Base-by-base conservation (phyloP, 2,888 invertebrate species). In the Cheilosia variabilis region DNA sequence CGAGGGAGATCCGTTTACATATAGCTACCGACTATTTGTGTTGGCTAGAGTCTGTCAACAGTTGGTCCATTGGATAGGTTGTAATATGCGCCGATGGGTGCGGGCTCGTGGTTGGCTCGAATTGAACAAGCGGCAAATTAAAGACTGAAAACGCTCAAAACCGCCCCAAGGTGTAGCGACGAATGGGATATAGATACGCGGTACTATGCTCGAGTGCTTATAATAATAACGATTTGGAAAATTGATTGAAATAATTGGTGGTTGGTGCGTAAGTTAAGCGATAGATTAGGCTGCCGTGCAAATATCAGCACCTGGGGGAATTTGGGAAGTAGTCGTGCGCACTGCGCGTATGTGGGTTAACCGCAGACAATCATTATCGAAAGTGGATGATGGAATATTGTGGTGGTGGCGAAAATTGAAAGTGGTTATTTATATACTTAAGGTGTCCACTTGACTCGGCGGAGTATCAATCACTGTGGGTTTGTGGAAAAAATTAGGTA, bases 231-330 rank as follows among this genome's bases (percentile, higher is more conserved):
- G 55, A 71, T 58, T 78, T 41, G 10, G 55, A 63, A 79, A 83
- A 79, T 77, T 83, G 68, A 83, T 79, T 72, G 63, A 79, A 79
- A 83, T 83, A 73, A 83, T 83, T 73, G 68, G 31, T 58, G 55
- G 57, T 68, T 69, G 50, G 52, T 77, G 24, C 47, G 41, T 63
- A 24, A 63, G 63, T 27, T 60, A 66, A 52, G 31, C 55, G 47
- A 50, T 65, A 55, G 72, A 79, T 79, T 76, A 75, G 47, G 73
- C 73, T 73, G 63, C 63, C 27, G 79, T 73, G 66, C 62, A 83
- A 79, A 73, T 79, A 68, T 52, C 68, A 66, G 55, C 73, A 68
- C 83, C 83, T 73, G 68, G 62, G 83, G 79, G 79, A 79, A 58
- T 79, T 68, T 50, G 17, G 10, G 10, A 58, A 41, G 52, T 55